Conservation (phyloP, 2,888 invertebrate genomes). For the Omphaloscelis lunosa region DNA sequence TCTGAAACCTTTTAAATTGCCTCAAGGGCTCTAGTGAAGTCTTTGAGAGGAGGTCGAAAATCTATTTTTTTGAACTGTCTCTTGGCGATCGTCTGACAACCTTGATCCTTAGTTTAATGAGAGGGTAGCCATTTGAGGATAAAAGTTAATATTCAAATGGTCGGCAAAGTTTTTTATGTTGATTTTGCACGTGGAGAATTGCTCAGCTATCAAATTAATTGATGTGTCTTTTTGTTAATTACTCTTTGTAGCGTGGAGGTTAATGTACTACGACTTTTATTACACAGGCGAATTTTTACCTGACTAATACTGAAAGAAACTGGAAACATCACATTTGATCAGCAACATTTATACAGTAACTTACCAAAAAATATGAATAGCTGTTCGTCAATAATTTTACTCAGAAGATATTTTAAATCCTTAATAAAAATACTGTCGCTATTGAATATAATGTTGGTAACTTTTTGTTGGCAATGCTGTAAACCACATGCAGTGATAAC, state of each 20-base stretch:
- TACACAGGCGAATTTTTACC: background rate
- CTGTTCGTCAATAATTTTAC: background rate
- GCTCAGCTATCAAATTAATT: background rate
- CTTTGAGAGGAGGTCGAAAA: slow-evolving; percentile 50
- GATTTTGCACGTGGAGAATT: background rate
- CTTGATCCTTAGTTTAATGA: slow-evolving; percentile 21
- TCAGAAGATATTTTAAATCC: too few relatives aligned
- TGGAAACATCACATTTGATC: background rate
- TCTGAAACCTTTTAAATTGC: slow-evolving; percentile 53
- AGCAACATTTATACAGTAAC: background rate
- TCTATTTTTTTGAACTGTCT: slow-evolving; percentile 51
- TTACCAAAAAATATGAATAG: too few relatives aligned
- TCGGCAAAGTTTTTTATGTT: background rate
- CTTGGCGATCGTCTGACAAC: slow-evolving; percentile 22
- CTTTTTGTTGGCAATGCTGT: slow-evolving; percentile 38
- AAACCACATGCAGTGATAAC: slow-evolving; percentile 22
- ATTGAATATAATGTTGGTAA: slow-evolving; percentile 4
- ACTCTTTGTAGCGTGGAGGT: background rate
- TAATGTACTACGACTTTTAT: background rate
- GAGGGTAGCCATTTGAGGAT: slow-evolving; percentile 22
- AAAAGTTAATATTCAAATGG: slow-evolving; percentile 2
- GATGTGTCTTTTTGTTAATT: background rate
- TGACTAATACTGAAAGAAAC: background rate
- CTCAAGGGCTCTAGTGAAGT: slow-evolving; percentile 45
- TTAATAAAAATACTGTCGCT: background rate